Evolutionary conservation across 2,888 invertebrate species (phyloP), one percentile per base, ranked within the genome.

Genomic region (Mactromeris polynyma): DNA sequence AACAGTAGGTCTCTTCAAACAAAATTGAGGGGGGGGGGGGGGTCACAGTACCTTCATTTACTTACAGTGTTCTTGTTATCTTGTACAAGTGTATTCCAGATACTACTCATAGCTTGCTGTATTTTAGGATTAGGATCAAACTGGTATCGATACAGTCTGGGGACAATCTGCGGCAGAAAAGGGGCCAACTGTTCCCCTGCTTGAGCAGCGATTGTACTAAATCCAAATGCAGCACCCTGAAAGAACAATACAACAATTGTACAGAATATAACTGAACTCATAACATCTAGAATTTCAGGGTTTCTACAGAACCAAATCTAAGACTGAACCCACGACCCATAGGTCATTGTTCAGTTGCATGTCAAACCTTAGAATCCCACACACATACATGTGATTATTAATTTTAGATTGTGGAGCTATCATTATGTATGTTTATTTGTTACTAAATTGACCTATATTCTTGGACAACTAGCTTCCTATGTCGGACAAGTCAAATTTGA

Each of bases 41-140:
- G n/a, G n/a, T n/a, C n/a, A 6, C 11, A 51, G 51, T 51, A 51
- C 11, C n/a, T n/a, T n/a, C n/a, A 6, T 51, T 51, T 90, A 96
- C 97, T 97, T 95, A 98, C 98, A 81, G 98, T 98, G 96, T 98
- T 98, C 95, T 98, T 98, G 4, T 98, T 98, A 95, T 98, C 98
- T 26, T 98, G 97, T 17, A 99, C 99, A 81, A 99, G 97, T 21
- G 98, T 98, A 93, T 98, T 98, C 99, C 99, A 99, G 95, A 99
- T 99, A 95, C 98, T 98, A 83, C 98, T 97, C 99, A 99, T 99
- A 26, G 99, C 98, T 96, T 98, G 98, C 96, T 99, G 99, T 93
- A 99, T 98, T 96, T 98, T 98, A 51, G 98, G 98, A 90, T 98
- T 98, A 19, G 99, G 99, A 97, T 99, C 99, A 97, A 98, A 99